Percentiles rank a stretch among this genome's conserved stretches.
phyloP scores from a whole-genome alignment of 1,140 invertebrate species.

The Orchestia grillus region DNA sequence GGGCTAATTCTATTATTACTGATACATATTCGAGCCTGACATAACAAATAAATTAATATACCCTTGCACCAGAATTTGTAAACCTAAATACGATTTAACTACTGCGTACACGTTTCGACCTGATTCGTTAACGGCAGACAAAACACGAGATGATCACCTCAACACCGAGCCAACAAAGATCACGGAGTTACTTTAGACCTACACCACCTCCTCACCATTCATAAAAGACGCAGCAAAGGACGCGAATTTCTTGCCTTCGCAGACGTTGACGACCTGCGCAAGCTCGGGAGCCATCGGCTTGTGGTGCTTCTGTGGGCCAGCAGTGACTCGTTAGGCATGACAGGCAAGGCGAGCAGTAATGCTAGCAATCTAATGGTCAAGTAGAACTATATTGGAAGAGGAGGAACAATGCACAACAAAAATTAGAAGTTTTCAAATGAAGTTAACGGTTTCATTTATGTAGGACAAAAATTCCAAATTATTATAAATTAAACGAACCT shows the following conservation, averaged over 20 bases:
- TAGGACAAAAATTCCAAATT: too few relatives aligned
- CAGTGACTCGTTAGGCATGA: neutral
- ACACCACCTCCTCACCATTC: conserved; percentile 59
- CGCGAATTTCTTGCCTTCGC: conserved; percentile 66
- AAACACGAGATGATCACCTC: too few relatives aligned
- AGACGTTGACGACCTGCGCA: conserved; percentile 63
- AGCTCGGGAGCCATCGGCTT: conserved; percentile 66
- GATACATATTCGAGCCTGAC: neutral
- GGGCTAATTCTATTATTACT: neutral
- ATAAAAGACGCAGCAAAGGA: conserved; percentile 62
- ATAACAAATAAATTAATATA: neutral
- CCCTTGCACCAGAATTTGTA: neutral
- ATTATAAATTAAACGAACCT: neutral
- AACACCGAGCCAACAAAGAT: too few relatives aligned
- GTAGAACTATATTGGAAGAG: neutral
- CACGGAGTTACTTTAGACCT: neutral
- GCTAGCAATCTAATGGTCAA: neutral
- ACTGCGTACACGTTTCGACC: neutral
- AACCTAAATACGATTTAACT: neutral
- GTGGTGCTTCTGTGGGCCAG: conserved; percentile 62
- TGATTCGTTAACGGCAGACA: too few relatives aligned
- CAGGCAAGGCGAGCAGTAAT: neutral
- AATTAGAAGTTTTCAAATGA: too few relatives aligned
- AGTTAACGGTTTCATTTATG: too few relatives aligned
- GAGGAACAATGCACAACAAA: neutral